Percentiles rank a stretch among this genome's conserved stretches.
Conservation (phyloP, 2,113 vertebrate species). For the Zingel zingel region DNA sequence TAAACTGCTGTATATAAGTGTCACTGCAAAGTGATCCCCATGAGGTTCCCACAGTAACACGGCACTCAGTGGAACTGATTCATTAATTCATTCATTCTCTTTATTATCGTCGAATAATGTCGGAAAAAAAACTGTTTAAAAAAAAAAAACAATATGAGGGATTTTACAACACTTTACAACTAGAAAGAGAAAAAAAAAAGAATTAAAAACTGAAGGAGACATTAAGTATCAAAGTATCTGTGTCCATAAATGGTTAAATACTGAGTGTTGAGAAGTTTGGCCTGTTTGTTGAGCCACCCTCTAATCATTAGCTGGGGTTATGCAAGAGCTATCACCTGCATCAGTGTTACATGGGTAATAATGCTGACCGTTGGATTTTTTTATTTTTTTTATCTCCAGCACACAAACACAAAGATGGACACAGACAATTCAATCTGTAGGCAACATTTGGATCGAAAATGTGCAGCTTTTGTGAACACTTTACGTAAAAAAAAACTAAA, state of each 20-base stretch:
- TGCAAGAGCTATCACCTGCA: constrained; percentile 71
- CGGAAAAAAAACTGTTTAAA: background rate
- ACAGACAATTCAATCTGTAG: background rate
- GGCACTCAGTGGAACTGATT: background rate
- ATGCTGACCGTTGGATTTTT: constrained; percentile 73
- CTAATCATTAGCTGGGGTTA: constrained; percentile 76
- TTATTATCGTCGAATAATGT: background rate
- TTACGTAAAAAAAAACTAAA: background rate
- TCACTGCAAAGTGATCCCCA: background rate
- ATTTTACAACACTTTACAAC: background rate
- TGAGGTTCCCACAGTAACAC: background rate
- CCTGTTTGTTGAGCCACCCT: constrained; percentile 53
- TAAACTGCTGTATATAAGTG: background rate
- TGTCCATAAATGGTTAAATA: constrained; percentile 3
- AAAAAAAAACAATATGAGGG: background rate
- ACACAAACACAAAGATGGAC: constrained; percentile 52
- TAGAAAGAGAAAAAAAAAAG: background rate
- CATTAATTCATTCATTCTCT: background rate
- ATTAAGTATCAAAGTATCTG: background rate
- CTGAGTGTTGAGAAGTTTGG: constrained; percentile 18
- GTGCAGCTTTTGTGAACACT: background rate
- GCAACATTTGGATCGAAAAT: background rate
- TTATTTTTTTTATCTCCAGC: constrained; percentile 51
- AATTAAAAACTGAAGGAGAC: background rate
- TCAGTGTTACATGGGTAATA: constrained; percentile 63